Evolutionary conservation across 2,113 vertebrate species (phyloP), one percentile per base, ranked within the genome.

Genomic region (Damaliscus lunatus): DNA sequence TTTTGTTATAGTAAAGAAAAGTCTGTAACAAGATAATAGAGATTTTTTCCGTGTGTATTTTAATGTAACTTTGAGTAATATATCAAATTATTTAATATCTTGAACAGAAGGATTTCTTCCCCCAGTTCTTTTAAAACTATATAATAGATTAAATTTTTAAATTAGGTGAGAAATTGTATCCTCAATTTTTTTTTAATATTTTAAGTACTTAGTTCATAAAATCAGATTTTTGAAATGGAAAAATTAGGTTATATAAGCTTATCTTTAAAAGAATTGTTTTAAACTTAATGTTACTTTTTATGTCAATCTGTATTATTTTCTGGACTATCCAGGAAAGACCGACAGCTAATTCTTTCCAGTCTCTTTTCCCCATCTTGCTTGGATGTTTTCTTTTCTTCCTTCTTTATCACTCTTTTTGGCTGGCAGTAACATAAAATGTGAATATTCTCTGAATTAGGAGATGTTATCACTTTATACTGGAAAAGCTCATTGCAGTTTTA

Each of bases 261-360:
- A 7, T 59, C 93, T 91, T 90, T 92, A 97, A 88, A 89, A 46
- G 23, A 88, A n/a, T 90, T 92, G 3, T 86, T 89, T 96, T 86
- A 88, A 87, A 89, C 3, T 3, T 67, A 94, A 91, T 88, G 81
- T 90, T 48, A 55, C 71, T 90, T 91, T 71, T 86, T 52, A 40
- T 15, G 50, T 89, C 27, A 64, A 0, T 92, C 83, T 95, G 0
- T 83, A n/a, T 33, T 55, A 2, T 84, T 83, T 27, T 94, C 13
- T 90, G 55, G 21, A 57, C 55, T 91, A 7, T 16, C 9, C 3
- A 77, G 25, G 27, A 60, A 74, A 82, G n/a, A 85, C 36, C 36
- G 2, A 43, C 48, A 80, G 52, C 29, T 88, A 33, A 81, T 94
- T 93, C 25, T 93, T 77, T 59, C 16, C 17, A 83, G 36, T 83